Percentiles rank a stretch among this genome's conserved stretches.
These are phyloP conservation scores for Halesus radiatus DNA, from an alignment of 1,140 invertebrate genomes.

Conservation along the genomic window DNA sequence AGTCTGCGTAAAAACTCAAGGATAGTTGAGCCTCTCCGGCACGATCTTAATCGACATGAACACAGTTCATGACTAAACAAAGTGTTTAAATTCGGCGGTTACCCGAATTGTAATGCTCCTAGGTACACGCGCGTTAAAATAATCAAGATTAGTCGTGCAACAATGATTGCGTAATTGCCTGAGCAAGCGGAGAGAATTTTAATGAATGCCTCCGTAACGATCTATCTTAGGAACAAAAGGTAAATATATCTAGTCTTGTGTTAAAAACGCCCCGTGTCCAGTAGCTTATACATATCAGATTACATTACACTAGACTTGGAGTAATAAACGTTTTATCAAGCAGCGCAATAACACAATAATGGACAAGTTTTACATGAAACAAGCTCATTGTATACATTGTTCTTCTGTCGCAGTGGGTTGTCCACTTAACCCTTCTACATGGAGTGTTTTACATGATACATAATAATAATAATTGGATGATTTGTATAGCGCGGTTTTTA, in stretches of 20 bases:
- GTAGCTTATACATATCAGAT: too few relatives aligned
- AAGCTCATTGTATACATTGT: not conserved
- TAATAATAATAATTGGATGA: too few relatives aligned
- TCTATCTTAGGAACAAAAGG: not conserved
- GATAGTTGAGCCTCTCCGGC: too few relatives aligned
- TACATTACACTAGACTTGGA: too few relatives aligned
- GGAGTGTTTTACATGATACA: too few relatives aligned
- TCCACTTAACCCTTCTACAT: too few relatives aligned
- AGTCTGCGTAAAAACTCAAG: too few relatives aligned
- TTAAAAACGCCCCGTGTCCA: too few relatives aligned
- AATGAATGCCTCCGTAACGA: not conserved
- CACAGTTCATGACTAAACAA: not conserved
- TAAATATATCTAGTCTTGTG: too few relatives aligned
- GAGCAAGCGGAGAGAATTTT: slow-evolving; percentile 13
- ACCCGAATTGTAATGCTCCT: slow-evolving; percentile 4
- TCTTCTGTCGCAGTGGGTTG: too few relatives aligned
- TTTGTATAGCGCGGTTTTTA: too few relatives aligned
- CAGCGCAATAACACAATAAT: not conserved
- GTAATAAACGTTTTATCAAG: slow-evolving; percentile 8
- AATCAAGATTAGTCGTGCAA: slow-evolving; percentile 20
- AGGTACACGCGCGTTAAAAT: not conserved
- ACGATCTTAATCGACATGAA: too few relatives aligned
- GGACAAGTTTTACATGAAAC: slow-evolving; percentile 8
- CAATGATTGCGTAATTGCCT: not conserved
- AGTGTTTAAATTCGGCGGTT: not conserved